Conservation (phyloP, 2,113 vertebrate species). For the Eublepharis macularius region DNA sequence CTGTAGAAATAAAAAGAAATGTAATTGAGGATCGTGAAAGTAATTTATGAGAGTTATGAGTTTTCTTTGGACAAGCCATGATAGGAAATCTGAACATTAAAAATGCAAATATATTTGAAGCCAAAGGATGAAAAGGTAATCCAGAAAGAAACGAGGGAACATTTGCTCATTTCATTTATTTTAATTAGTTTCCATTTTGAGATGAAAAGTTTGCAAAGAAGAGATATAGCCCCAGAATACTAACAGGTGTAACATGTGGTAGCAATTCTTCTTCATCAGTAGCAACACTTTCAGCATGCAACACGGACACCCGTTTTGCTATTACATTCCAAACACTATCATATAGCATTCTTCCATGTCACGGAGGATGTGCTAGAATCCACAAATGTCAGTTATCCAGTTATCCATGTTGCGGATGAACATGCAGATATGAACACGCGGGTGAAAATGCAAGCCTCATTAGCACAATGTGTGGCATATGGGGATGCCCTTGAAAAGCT, state of each 20-base stretch:
- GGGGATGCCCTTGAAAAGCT: too few species aligned
- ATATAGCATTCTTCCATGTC: not conserved
- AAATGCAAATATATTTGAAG: conserved; percentile 21
- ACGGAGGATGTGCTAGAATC: not conserved
- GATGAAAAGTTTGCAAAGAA: not conserved
- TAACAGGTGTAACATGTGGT: not conserved
- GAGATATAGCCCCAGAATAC: not conserved
- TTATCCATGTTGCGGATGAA: too few species aligned
- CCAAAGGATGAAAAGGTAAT: conserved; percentile 17
- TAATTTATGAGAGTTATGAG: conserved; percentile 27
- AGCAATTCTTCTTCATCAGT: not conserved
- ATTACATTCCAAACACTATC: not conserved
- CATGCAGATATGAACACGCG: too few species aligned
- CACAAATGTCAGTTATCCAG: too few species aligned
- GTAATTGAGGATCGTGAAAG: not conserved
- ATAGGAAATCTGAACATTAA: not conserved
- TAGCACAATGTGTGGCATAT: too few species aligned
- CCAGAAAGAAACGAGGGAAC: conserved; percentile 8
- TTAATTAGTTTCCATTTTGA: conserved; percentile 27
- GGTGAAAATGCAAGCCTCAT: too few species aligned
- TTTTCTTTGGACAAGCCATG: conserved; percentile 2
- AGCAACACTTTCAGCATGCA: not conserved
- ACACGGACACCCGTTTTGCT: not conserved
- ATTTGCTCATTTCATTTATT: conserved; percentile 19
- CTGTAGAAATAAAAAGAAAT: conserved; percentile 23